These are phyloP conservation scores for Luehdorfia chinensis DNA, from an alignment of 1,140 invertebrate species.

Conservation along the genomic window DNA sequence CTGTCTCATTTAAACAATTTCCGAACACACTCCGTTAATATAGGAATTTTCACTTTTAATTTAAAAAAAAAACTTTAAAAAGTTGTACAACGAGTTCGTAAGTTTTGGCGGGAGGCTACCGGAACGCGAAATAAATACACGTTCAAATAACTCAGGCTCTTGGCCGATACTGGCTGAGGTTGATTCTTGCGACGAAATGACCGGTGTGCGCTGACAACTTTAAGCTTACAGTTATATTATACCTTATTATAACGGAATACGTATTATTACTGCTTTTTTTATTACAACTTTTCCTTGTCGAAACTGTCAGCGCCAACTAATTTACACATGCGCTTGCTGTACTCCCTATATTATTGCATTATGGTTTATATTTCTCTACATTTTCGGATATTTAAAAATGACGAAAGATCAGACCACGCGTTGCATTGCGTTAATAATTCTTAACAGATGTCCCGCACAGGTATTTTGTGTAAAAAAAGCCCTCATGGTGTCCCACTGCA, in stretches of 20 bases:
- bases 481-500: not conserved
- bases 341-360: not conserved
- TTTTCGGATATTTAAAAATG: constrained; percentile 5
- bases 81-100: constrained; percentile 4
- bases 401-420: constrained; percentile 9
- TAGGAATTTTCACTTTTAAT: not conserved
- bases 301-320: not conserved
- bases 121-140: not conserved
- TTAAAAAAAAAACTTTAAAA: not conserved
- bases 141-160: not conserved
- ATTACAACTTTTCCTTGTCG: not conserved
- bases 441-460: constrained; percentile 6
- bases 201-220: not conserved
- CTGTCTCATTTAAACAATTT: too few relatives aligned
- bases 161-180: constrained; percentile 8
- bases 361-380: too few relatives aligned
- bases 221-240: not conserved
- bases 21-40: not conserved
- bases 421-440: constrained; percentile 14
- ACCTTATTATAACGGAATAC: not conserved
- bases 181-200: constrained; percentile 9
- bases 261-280: not conserved
- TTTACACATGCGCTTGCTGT: not conserved
- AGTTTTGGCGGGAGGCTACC: constrained; percentile 3
- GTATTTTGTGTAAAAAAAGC: constrained; percentile 7